A percentile compares a stretch with the other conserved stretches of the same genome.
Evolutionary conservation across 2,797 vertebrate genomes (phyloP).

Genomic region (Sylvilagus floridanus): DNA sequence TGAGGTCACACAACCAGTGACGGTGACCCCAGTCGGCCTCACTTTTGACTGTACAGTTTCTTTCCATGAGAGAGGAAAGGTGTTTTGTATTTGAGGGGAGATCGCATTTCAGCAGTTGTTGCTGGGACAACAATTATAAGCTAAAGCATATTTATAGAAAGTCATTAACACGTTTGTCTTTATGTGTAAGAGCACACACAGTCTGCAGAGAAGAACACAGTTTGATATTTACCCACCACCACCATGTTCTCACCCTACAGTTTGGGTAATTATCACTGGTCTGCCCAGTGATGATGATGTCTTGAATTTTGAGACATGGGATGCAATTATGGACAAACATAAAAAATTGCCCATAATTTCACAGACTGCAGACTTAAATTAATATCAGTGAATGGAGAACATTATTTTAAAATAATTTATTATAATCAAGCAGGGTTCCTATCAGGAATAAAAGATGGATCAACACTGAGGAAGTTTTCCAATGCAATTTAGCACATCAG

Average conservation of each 20-base stretch:
- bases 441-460: not conserved
- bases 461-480: not conserved
- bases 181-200: slow-evolving; percentile 47
- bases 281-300: not conserved
- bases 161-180: slow-evolving; percentile 74
- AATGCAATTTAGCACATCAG: not conserved
- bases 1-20: slow-evolving; percentile 11
- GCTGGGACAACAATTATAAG: slow-evolving; percentile 73
- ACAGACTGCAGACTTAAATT: not conserved
- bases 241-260: slow-evolving; percentile 37
- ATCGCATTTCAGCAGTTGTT: slow-evolving; percentile 49
- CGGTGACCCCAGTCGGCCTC: not conserved
- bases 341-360: not conserved
- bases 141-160: slow-evolving; percentile 77
- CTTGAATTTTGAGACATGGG: slow-evolving; percentile 37
- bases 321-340: slow-evolving; percentile 52
- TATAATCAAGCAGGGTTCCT: not conserved
- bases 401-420: slow-evolving; percentile 6
- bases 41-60: not conserved
- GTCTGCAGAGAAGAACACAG: slow-evolving; percentile 28
- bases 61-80: slow-evolving; percentile 5
- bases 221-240: slow-evolving; percentile 43
- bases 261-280: slow-evolving; percentile 63
- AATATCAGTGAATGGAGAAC: slow-evolving; percentile 12
- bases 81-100: slow-evolving; percentile 34